phyloP scores from a whole-genome alignment of 2,113 vertebrate genomes.

The Tragelaphus buxtoni region DNA sequence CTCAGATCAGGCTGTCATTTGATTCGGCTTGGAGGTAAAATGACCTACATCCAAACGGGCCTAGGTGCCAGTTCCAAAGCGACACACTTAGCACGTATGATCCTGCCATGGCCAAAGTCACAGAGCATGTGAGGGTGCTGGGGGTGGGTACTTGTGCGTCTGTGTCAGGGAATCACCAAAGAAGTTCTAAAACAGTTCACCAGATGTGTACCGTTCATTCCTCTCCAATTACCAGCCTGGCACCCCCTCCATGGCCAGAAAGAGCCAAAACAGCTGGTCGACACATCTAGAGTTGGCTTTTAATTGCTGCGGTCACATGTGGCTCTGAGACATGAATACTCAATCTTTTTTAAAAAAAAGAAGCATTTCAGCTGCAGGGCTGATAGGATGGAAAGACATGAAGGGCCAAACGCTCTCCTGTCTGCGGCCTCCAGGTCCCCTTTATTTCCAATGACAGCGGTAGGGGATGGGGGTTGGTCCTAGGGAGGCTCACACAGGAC shows the following conservation, averaged over 20 bases:
- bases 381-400: not conserved
- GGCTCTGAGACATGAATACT: not conserved
- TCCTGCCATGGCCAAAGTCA: slow-evolving; percentile 73
- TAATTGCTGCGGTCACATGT: slow-evolving; percentile 9
- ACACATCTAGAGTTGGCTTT: slow-evolving; percentile 7
- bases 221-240: slow-evolving; percentile 47
- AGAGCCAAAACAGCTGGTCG: not conserved
- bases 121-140: not conserved
- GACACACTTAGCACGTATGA: slow-evolving; percentile 81
- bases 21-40: slow-evolving; percentile 86
- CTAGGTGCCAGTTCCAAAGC: slow-evolving; percentile 77
- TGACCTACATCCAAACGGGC: slow-evolving; percentile 83
- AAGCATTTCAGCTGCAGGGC: not conserved
- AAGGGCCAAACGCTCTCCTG: not conserved
- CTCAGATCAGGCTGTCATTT: slow-evolving; percentile 80
- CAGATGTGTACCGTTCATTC: slow-evolving; percentile 37
- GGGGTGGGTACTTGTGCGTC: too few species aligned
- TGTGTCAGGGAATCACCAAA: slow-evolving; percentile 40
- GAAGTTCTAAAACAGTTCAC: slow-evolving; percentile 29
- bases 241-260: not conserved
- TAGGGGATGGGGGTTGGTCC: too few species aligned
- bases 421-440: not conserved
- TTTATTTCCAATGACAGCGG: not conserved
- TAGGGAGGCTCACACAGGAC: not conserved
- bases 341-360: not conserved